A percentile compares a stretch with the other conserved stretches of the same genome.
Conservation (phyloP, 2,113 vertebrate genomes). For the Mirza zaza region DNA sequence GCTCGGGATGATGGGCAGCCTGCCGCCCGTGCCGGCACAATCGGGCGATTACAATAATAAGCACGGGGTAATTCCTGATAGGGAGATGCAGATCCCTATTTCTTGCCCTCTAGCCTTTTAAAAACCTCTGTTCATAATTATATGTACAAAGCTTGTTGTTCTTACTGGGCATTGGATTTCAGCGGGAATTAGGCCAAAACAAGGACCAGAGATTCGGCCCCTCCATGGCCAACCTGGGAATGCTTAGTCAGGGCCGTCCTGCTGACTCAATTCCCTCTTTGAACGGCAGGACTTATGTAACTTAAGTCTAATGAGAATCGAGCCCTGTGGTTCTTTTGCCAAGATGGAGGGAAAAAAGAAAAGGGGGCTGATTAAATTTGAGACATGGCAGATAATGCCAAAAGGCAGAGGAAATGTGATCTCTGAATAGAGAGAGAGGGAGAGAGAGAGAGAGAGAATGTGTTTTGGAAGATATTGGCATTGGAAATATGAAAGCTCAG, state of each 20-base stretch:
- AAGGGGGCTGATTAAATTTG: conserved; percentile 40
- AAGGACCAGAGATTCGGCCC: not conserved
- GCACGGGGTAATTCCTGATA: conserved; percentile 33
- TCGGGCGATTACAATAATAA: not conserved
- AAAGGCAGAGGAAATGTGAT: conserved; percentile 32
- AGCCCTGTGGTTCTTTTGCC: not conserved
- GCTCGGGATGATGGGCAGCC: fast-evolving
- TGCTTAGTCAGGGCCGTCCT: conserved; percentile 70
- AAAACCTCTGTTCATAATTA: conserved; percentile 34
- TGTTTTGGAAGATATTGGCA: not conserved
- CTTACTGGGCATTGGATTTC: conserved; percentile 52
- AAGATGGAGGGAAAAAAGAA: not conserved
- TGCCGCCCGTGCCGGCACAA: not conserved
- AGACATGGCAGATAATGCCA: conserved; percentile 34
- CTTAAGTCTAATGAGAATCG: not conserved
- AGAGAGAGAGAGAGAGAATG: not conserved
- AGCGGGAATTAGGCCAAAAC: conserved; percentile 42
- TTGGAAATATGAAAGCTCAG: not conserved
- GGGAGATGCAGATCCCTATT: conserved; percentile 48
- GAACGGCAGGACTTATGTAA: conserved; percentile 44
- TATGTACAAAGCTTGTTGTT: not conserved
- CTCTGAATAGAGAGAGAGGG: not conserved
- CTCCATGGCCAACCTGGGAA: not conserved
- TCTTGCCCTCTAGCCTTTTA: conserved; percentile 44
- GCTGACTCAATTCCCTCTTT: conserved; percentile 76